phyloP scores from a whole-genome alignment of 2,888 invertebrate genomes.

The Leptinotarsa rubiginosa region DNA sequence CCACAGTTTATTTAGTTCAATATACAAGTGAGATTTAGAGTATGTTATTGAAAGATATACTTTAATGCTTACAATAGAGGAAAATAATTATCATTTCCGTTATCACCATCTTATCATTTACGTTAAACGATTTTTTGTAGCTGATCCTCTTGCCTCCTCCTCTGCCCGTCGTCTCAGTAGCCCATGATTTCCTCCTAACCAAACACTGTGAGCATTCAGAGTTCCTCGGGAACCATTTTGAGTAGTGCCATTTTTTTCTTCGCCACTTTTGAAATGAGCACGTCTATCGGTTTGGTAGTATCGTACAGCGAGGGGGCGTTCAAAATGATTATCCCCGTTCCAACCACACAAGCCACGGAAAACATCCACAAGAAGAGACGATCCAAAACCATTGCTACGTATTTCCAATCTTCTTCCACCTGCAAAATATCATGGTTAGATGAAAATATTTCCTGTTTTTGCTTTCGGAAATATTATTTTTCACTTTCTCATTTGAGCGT shows the following conservation, averaged over 20 bases:
- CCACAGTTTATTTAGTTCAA: not conserved
- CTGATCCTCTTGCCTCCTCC: too few species aligned
- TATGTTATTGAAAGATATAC: too few species aligned
- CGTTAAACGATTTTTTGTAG: too few species aligned
- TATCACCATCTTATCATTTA: too few species aligned
- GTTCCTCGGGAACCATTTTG: constrained; percentile 82
- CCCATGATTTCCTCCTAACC: not conserved
- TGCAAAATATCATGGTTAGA: constrained; percentile 62
- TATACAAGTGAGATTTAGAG: too few species aligned
- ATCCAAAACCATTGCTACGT: constrained; percentile 96
- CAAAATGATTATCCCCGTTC: constrained; percentile 88
- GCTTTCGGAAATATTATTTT: too few species aligned
- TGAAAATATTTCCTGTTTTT: too few species aligned
- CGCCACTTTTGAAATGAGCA: constrained; percentile 90
- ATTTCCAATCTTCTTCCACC: constrained; percentile 99
- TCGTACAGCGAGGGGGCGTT: constrained; percentile 94
- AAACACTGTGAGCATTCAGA: constrained; percentile 52
- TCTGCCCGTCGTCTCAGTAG: not conserved
- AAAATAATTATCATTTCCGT: too few species aligned
- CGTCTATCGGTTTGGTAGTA: constrained; percentile 89
- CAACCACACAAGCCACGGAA: constrained; percentile 91
- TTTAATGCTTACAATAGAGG: too few species aligned
- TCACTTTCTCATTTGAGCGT: too few species aligned
- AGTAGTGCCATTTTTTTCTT: constrained; percentile 90
- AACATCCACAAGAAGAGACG: constrained; percentile 96